These are phyloP conservation scores for Dunckerocampus dactyliophorus DNA, from an alignment of 2,113 vertebrate species.

Conservation along the genomic window DNA sequence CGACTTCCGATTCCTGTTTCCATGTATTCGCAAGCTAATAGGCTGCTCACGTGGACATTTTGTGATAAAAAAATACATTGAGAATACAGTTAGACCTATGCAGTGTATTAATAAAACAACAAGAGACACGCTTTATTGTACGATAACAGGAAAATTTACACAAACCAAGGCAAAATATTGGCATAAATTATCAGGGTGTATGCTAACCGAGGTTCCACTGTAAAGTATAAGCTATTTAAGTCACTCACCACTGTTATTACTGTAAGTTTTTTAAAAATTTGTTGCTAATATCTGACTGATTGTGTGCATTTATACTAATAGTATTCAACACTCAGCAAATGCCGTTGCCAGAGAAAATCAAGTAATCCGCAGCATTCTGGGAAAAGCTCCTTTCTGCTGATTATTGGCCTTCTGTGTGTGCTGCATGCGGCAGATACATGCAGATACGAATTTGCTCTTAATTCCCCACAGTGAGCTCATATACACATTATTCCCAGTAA, in stretches of 20 bases:
- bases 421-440: not conserved
- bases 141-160: too few species aligned
- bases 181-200: not conserved
- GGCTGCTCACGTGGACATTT: too few species aligned
- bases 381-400: not conserved
- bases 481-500: not conserved
- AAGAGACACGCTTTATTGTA: too few species aligned
- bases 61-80: too few species aligned
- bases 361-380: not conserved
- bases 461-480: not conserved
- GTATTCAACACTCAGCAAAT: not conserved
- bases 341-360: too few species aligned
- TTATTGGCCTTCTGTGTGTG: not conserved
- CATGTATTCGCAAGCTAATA: too few species aligned
- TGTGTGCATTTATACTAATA: too few species aligned
- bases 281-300: too few species aligned
- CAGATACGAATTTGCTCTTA: not conserved
- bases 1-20: too few species aligned
- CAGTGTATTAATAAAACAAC: too few species aligned
- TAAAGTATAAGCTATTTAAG: not conserved
- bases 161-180: not conserved
- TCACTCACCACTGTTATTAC: not conserved
- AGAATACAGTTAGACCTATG: too few species aligned
- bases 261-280: too few species aligned
- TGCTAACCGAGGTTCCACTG: not conserved